These are phyloP conservation scores for Nysson spinosus DNA, from an alignment of 2,888 invertebrate genomes.

Conservation along the genomic window DNA sequence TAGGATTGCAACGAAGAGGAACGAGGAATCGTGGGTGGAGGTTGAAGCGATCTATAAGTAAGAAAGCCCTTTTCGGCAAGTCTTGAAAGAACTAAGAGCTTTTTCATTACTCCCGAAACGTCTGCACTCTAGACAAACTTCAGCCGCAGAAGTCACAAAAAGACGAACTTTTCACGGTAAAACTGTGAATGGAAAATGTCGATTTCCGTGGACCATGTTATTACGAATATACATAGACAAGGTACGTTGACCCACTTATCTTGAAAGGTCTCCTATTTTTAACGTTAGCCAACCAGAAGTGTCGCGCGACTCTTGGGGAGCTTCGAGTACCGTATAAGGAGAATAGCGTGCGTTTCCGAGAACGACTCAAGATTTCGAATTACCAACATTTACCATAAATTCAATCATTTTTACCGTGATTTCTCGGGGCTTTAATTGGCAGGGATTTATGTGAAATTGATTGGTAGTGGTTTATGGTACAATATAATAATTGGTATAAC, in stretches of 20 bases:
- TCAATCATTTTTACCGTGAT: too few species aligned
- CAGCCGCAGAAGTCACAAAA: conserved; percentile 1
- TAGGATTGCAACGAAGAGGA: not conserved
- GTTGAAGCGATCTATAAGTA: not conserved
- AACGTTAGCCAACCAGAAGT: not conserved
- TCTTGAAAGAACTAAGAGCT: conserved; percentile 4
- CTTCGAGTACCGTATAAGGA: not conserved
- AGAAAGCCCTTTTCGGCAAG: conserved; percentile 8
- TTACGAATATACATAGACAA: not conserved
- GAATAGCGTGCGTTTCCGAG: not conserved
- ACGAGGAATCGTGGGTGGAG: not conserved
- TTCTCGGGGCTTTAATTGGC: too few species aligned
- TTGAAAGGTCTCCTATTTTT: not conserved
- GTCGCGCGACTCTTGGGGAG: not conserved
- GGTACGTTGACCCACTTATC: not conserved
- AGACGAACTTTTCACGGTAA: not conserved
- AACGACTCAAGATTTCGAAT: not conserved
- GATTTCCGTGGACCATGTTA: conserved; percentile 2
- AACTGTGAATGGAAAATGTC: conserved; percentile 5
- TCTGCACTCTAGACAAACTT: conserved; percentile 4
- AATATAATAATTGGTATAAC: too few species aligned
- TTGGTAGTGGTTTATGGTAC: too few species aligned
- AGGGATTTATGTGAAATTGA: too few species aligned
- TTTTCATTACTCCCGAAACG: conserved; percentile 14
- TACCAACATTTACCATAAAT: too few species aligned